Evolutionary conservation across 2,113 vertebrate species (phyloP).

Genomic region (Centropristis striata): DNA sequence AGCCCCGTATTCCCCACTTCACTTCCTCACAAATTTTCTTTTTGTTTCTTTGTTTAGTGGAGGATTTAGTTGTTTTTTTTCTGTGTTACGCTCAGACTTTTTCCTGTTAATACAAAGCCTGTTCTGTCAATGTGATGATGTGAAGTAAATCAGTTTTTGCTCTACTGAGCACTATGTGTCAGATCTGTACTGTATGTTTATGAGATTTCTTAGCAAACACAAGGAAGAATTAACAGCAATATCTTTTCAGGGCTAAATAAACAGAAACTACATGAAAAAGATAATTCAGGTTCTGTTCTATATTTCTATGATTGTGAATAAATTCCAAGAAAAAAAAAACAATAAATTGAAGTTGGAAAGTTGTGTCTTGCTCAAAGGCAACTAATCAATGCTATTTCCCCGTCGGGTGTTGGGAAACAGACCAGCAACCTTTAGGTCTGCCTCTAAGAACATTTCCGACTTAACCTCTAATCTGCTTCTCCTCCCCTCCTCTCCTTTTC

Average conservation of each 20-base stretch:
- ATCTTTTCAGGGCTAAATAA: not conserved
- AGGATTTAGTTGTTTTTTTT: not conserved
- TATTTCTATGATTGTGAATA: not conserved
- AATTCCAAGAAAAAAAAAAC: not conserved
- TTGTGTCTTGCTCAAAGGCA: conserved; percentile 54
- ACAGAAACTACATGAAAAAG: not conserved
- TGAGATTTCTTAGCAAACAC: not conserved
- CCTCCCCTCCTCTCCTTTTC: conserved; percentile 21
- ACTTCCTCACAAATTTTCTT: conserved; percentile 13
- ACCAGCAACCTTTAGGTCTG: conserved; percentile 68
- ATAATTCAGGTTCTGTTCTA: not conserved
- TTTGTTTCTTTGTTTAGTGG: conserved; percentile 17
- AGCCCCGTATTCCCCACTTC: conserved; percentile 28
- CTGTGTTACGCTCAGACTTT: not conserved
- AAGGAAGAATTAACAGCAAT: not conserved
- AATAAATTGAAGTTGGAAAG: conserved; percentile 16
- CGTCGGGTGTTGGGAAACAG: conserved; percentile 42
- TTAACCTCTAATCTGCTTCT: conserved; percentile 74
- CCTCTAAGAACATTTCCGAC: conserved; percentile 41
- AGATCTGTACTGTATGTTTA: not conserved
- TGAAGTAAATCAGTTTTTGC: not conserved
- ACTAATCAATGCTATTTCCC: conserved; percentile 32
- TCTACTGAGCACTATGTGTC: not conserved
- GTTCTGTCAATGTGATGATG: conserved; percentile 10
- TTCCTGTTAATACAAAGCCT: conserved; percentile 21